These are phyloP conservation scores for Emydocephalus ijimae DNA, from an alignment of 2,113 vertebrate species.

Conservation along the genomic window DNA sequence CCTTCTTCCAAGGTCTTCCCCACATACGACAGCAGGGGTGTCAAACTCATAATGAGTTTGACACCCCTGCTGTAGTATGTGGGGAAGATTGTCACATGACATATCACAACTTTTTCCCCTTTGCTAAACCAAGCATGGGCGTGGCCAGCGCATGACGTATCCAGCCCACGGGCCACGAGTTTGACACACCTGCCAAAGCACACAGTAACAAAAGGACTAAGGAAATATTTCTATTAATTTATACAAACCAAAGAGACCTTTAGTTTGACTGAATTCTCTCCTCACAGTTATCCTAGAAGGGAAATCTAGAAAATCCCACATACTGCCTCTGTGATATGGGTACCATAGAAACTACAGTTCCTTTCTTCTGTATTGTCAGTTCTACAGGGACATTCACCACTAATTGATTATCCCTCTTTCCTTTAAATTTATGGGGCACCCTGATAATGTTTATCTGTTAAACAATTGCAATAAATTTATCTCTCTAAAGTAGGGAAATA, in stretches of 20 bases:
- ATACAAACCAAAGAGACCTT: background rate
- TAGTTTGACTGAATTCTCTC: background rate
- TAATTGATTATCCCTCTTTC: background rate
- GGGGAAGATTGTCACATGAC: no score
- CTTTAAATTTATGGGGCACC: background rate
- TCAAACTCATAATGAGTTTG: no score
- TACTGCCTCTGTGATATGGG: background rate
- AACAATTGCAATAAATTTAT: background rate
- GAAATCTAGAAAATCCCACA: background rate
- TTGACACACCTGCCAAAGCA: background rate
- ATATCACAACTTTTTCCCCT: no score
- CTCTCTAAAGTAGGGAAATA: background rate
- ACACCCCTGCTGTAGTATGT: no score
- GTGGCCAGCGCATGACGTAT: no score
- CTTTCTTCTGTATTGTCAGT: background rate
- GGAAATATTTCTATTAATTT: background rate
- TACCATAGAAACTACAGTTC: background rate
- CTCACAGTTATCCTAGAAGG: background rate
- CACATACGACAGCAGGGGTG: background rate
- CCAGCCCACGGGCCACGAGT: no score
- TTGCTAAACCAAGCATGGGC: no score
- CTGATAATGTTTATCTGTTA: background rate
- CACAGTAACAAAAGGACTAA: background rate
- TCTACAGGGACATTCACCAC: background rate
- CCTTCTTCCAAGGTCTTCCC: background rate